Base-by-base conservation (phyloP, 2,113 vertebrate genomes). In the Callospermophilus lateralis region DNA sequence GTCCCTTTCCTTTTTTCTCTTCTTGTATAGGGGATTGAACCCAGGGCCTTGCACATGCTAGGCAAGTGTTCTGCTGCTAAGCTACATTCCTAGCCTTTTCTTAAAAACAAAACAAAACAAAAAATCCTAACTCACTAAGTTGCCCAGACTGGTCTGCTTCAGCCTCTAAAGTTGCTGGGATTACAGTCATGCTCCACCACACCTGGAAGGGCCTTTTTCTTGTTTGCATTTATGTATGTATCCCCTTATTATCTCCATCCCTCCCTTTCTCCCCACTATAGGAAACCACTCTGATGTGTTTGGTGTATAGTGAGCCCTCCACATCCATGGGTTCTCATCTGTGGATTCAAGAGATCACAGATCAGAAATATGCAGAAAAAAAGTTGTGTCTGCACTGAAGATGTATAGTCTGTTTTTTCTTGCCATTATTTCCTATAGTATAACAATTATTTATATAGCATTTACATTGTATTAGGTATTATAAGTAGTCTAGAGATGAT, bases 211-310 rank as follows among this genome's bases (percentile, higher is more conserved):
- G 8, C 8, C 42, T 55, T 76, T 92, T 85, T 81, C 24, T 84
- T 63, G 32, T 94, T 76, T 53, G 48, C 68, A 45, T 94, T 83
- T 77, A 32, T 70, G 42, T 63, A 37, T 20, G 10, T 91, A n/a
- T 78, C 88, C 28, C 42, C 11, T 84, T 81, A 45, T 79, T 87
- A n/a, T 84, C 20, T 65, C 30, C 32, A 16, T 58, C 84, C 28
- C 20, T 83, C 42, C n/a, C 19, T 45, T 30, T 68, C 10, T 51
- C 19, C 34, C n/a, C 6, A 87, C 45, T 2, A 2, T n/a, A 61
- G 83, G 30, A 74, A 96, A 85, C 42, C 74, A 70, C 42, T 70
- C 37, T 39, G 13, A 68, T 45, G 39, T 85, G n/a, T 92, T 92
- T 53, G 8, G 48, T 30, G 2, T 26, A 26, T 42, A 22, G 30